These are phyloP conservation scores for Pipistrellus nathusii DNA, from an alignment of 2,797 vertebrate species.

Conservation along the genomic window DNA sequence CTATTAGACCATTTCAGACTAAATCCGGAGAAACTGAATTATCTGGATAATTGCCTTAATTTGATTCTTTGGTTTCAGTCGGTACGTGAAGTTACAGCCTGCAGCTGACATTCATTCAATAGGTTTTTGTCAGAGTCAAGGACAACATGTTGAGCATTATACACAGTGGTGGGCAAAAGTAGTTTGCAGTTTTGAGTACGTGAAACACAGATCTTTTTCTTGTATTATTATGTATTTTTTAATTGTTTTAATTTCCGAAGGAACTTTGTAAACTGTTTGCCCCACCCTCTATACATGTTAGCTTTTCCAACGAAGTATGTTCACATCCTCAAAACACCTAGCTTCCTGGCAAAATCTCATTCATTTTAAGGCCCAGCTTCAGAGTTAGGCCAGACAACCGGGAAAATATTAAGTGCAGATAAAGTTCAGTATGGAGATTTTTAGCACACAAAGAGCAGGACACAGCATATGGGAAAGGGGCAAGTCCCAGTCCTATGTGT, in stretches of 20 bases:
- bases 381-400: background rate
- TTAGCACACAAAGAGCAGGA: background rate
- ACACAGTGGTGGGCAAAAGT: background rate
- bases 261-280: background rate
- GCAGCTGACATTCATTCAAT: background rate
- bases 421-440: background rate
- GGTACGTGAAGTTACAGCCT: background rate
- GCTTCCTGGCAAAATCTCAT: background rate
- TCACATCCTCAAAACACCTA: constrained; percentile 14
- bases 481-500: background rate
- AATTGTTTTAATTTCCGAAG: background rate
- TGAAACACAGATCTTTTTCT: background rate
- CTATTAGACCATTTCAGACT: constrained; percentile 40
- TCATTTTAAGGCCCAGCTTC: background rate
- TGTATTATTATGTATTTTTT: background rate
- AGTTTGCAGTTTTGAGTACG: background rate
- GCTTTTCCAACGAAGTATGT: background rate
- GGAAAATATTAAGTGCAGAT: background rate
- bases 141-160: background rate
- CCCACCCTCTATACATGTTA: background rate
- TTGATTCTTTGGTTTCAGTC: constrained; percentile 47
- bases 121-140: background rate
- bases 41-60: constrained; percentile 70
- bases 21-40: constrained; percentile 59
- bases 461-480: background rate